phyloP scores from a whole-genome alignment of 2,888 invertebrate species.

The Xanthia togata region DNA sequence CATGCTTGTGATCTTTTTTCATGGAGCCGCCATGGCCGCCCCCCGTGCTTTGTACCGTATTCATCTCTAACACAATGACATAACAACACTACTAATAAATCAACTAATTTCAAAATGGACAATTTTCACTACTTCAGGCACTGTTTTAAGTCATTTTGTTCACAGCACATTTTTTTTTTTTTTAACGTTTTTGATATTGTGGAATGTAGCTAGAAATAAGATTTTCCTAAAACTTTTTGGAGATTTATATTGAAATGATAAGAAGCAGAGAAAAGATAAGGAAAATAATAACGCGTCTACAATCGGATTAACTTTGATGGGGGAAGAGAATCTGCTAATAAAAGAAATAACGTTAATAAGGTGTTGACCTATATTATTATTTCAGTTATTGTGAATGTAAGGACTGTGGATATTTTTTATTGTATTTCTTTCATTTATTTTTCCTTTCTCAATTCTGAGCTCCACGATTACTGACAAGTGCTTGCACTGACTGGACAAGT shows the following conservation, averaged over 20 bases:
- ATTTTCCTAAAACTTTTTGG: not conserved
- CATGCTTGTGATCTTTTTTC: conserved; percentile 91
- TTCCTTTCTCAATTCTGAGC: too few species aligned
- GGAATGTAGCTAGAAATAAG: not conserved
- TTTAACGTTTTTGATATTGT: not conserved
- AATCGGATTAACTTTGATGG: conserved; percentile 27
- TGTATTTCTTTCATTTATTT: too few species aligned
- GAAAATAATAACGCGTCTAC: conserved; percentile 23
- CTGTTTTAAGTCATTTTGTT: conserved; percentile 76
- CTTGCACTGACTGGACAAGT: too few species aligned
- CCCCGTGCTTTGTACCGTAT: conserved; percentile 92
- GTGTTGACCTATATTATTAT: conserved; percentile 3
- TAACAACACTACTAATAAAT: conserved; percentile 58
- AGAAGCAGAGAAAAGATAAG: conserved; percentile 4
- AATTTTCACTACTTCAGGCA: conserved; percentile 81
- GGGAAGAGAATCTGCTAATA: conserved; percentile 39
- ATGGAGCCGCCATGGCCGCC: conserved; percentile 90
- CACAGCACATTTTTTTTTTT: conserved; percentile 70
- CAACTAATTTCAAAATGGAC: conserved; percentile 81
- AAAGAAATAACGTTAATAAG: conserved; percentile 36
- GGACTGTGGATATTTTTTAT: too few species aligned
- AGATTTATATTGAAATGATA: not conserved
- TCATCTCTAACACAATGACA: conserved; percentile 83
- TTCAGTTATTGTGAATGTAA: too few species aligned
- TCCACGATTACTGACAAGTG: too few species aligned